These are phyloP conservation scores for Protonibea diacanthus DNA, from an alignment of 2,797 vertebrate species.

Conservation along the genomic window DNA sequence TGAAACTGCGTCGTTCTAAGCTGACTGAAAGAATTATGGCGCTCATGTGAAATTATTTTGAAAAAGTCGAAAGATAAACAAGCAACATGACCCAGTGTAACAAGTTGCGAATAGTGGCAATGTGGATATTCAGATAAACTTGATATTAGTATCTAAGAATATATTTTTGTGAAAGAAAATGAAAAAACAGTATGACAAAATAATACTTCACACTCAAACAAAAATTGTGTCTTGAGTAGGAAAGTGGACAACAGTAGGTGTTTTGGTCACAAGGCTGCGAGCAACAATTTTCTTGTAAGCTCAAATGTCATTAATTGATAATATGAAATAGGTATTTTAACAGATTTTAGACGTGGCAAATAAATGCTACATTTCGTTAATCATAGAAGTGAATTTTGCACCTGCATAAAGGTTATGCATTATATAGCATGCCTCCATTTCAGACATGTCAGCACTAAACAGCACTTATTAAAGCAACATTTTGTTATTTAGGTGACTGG, in stretches of 20 bases:
- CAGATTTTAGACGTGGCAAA: not conserved
- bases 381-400: not conserved
- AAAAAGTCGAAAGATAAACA: not conserved
- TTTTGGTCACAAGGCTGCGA: not conserved
- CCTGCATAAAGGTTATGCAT: not conserved
- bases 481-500: not conserved
- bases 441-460: not conserved
- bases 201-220: not conserved
- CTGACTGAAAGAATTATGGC: constrained; percentile 6
- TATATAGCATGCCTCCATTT: not conserved
- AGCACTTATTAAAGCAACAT: not conserved
- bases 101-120: not conserved
- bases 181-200: not conserved
- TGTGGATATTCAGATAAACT: not conserved
- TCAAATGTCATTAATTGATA: not conserved
- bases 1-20: constrained; percentile 20
- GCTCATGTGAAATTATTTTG: not conserved
- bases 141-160: not conserved
- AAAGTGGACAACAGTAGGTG: not conserved
- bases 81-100: not conserved
- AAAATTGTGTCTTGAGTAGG: not conserved
- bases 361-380: not conserved
- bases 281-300: too few relatives aligned
- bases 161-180: not conserved
- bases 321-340: not conserved